Conservation (phyloP, 2,797 vertebrate species). For the Brachyalestes nurse region DNA sequence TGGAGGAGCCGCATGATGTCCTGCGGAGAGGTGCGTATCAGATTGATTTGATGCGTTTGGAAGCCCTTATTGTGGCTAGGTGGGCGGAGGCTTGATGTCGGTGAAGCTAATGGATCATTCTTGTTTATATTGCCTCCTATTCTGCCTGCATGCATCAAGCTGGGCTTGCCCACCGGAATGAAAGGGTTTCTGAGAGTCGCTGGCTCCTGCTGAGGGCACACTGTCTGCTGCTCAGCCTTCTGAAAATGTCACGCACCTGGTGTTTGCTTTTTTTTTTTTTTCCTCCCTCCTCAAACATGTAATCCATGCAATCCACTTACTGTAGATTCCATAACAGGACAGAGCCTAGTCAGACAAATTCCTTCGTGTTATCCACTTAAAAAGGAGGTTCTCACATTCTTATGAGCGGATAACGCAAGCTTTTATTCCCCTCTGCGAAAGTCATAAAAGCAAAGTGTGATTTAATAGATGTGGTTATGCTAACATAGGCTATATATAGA, state of each 20-base stretch:
- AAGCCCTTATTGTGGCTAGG: conserved; percentile 16
- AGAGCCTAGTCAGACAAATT: background rate
- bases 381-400: background rate
- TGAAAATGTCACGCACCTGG: conserved; percentile 44
- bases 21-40: conserved; percentile 36
- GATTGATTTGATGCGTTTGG: conserved; percentile 53
- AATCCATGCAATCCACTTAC: conserved; percentile 27
- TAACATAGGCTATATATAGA: background rate
- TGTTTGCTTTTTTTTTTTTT: conserved; percentile 10
- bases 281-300: conserved; percentile 10
- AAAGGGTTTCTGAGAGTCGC: conserved; percentile 11
- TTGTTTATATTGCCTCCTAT: conserved; percentile 40
- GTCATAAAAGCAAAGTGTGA: background rate
- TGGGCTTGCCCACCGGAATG: conserved; percentile 25
- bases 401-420: background rate
- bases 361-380: conserved; percentile 15
- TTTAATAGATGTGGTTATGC: conserved; percentile 4
- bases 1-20: conserved; percentile 36
- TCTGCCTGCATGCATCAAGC: conserved; percentile 39
- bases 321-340: conserved; percentile 4
- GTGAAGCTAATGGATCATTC: conserved; percentile 46
- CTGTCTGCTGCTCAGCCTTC: conserved; percentile 18
- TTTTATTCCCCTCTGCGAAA: background rate
- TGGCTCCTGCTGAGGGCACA: conserved; percentile 25
- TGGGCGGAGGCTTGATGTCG: conserved; percentile 40